phyloP scores from a whole-genome alignment of 2,797 vertebrate species.

The Antrozous pallidus region DNA sequence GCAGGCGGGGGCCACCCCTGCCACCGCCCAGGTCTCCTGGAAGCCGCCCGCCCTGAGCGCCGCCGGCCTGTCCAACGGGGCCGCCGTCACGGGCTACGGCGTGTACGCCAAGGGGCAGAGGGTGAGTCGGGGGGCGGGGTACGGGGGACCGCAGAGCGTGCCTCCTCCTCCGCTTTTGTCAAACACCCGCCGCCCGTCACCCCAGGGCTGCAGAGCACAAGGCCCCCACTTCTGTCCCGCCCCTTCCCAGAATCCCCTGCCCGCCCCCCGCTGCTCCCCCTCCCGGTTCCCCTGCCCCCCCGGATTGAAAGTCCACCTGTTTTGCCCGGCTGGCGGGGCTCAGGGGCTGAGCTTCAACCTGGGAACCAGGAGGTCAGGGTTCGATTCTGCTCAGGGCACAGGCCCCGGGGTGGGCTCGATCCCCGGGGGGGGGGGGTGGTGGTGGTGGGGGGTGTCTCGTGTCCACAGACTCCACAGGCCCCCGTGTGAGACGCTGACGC shows the following conservation, averaged over 20 bases:
- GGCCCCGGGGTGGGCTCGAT: too few relatives aligned
- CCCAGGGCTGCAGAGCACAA: too few relatives aligned
- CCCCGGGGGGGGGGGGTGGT: too few relatives aligned
- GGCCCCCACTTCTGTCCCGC: too few relatives aligned
- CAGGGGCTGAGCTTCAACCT: too few relatives aligned
- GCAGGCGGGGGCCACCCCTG: slow-evolving; percentile 87
- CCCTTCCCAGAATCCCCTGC: background rate
- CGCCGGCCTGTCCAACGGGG: slow-evolving; percentile 94
- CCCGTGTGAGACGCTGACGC: too few relatives aligned
- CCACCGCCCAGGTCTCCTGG: slow-evolving; percentile 92
- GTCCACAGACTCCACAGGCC: too few relatives aligned
- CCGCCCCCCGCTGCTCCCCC: fast-evolving
- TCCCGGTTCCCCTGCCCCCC: background rate
- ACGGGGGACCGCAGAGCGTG: fast-evolving
- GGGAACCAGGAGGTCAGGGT: too few relatives aligned
- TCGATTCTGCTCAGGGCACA: too few relatives aligned
- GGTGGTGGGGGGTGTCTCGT: too few relatives aligned
- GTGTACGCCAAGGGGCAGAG: slow-evolving; percentile 96
- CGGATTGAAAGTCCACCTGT: background rate
- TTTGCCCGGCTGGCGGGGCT: fast-evolving
- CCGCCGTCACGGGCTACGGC: slow-evolving; percentile 93
- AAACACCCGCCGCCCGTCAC: fast-evolving
- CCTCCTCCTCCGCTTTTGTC: background rate
- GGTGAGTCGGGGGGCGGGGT: slow-evolving; percentile 81
- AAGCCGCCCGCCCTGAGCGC: slow-evolving; percentile 90